Evolutionary conservation across 2,113 vertebrate genomes (phyloP).

Genomic region (Spilogale gracilis): DNA sequence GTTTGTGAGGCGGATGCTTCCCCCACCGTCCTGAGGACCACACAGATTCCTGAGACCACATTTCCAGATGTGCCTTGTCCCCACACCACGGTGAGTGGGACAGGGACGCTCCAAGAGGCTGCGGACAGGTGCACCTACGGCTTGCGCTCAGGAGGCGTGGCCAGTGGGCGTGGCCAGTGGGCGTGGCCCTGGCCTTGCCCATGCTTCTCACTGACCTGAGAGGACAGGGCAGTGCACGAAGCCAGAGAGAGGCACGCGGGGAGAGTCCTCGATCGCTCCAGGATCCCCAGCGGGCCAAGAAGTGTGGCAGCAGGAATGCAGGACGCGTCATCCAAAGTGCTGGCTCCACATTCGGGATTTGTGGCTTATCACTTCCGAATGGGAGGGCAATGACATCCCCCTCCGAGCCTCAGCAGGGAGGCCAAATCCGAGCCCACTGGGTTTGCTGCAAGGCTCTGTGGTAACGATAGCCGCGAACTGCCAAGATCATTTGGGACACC

Average conservation of each 20-base stretch:
- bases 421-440: neutral
- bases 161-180: fast-evolving
- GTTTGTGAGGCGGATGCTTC: no score
- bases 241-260: neutral
- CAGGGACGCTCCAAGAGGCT: no score
- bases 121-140: neutral
- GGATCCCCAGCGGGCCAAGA: neutral
- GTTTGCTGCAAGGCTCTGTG: neutral
- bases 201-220: neutral
- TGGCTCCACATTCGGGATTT: neutral
- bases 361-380: neutral
- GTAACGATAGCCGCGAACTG: neutral
- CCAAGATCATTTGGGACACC: neutral
- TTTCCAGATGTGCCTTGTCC: neutral
- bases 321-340: neutral
- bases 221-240: neutral
- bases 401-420: neutral
- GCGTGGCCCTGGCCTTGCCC: neutral
- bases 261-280: neutral
- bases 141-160: neutral
- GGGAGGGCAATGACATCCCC: neutral
- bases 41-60: neutral
- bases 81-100: neutral
- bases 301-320: neutral
- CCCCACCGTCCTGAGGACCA: neutral